These are phyloP conservation scores for Felis catus DNA, from an alignment of 2,113 vertebrate genomes.

Conservation along the genomic window F.catus_Fca126_mat1.0 CM031420.1:9666501-9667000, in stretches of 20 bases:
- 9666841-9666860: not conserved
- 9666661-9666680: not conserved
- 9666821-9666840: not conserved
- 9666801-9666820: not conserved
- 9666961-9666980: not conserved
- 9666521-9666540: not conserved
- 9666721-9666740: not conserved
- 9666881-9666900: not conserved
- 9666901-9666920: not conserved
- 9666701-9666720: not conserved
- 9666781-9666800: not conserved
- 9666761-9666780: constrained; percentile 7
- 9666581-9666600: not conserved
- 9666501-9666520: not conserved
- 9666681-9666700: not conserved
- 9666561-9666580: not conserved
- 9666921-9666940: not conserved
- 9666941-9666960: not conserved
- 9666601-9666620: not conserved
- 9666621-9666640: not conserved
- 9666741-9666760: not conserved
- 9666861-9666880: not conserved
- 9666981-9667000: not conserved
- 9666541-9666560: not conserved
- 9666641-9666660: not conserved